Base-by-base conservation (phyloP, 2,797 vertebrate genomes). In the Orientallactaga sibirica region DNA sequence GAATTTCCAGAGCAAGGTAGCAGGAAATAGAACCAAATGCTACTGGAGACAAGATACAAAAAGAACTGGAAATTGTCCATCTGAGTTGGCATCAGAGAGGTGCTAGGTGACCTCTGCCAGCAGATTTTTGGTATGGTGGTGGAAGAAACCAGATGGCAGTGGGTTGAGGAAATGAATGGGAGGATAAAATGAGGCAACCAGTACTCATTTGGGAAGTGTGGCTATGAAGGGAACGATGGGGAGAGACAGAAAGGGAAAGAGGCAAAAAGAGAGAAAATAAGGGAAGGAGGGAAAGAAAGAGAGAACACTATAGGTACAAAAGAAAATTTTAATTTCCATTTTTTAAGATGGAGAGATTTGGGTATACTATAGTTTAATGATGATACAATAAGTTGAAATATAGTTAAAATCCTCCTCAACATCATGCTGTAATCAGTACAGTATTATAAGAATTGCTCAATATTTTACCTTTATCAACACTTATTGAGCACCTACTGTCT, bases 131-230 rank as follows among this genome's bases (percentile, higher is more conserved):
- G 81, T 95, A 86, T 85, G 81, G 55, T 95, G 94, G 89, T 92
- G 58, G 87, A 93, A 93, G 91, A 93, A 96, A 55, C 87, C 97
- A 97, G 96, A 96, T 97, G 96, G 96, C 75, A 90, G 96, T 96
- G 94, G 95, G 96, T 86, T 96, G 95, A 94, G 92, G 96, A 97
- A 97, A 84, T 96, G 87, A 93, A 96, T 94, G 91, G 95, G 95
- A 96, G 95, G 95, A 92, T 83, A 86, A 95, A 95, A 96, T 90
- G 79, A 97, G 96, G 91, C 91, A 96, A 95, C 75, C 86, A 96
- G 89, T 92, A 95, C 92, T 95, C 92, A 93, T 95, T 95, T 96
- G 85, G 91, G 95, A 95, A 96, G 94, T 95, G 93, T 94, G 83
- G 61, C 86, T 95, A 83, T 87, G 94, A 89, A 81, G 25, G 87